phyloP scores from a whole-genome alignment of 2,797 vertebrate genomes.

The Aselliscus stoliczkanus region DNA sequence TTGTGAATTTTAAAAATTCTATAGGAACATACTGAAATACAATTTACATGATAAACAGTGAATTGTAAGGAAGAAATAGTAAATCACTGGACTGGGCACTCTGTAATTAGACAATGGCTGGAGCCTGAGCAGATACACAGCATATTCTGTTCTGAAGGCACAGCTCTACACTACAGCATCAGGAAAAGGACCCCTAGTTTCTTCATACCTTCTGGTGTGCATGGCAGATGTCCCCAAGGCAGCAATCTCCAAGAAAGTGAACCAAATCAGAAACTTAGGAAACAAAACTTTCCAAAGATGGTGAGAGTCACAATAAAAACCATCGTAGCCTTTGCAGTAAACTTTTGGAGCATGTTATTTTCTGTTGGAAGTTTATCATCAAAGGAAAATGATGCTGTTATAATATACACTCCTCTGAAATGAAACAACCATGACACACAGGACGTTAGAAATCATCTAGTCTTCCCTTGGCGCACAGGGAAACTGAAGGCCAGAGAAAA shows the following conservation, averaged over 20 bases:
- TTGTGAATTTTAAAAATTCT: not conserved
- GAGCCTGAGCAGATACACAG: not conserved
- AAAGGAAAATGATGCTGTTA: not conserved
- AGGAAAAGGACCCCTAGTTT: not conserved
- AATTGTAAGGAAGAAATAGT: not conserved
- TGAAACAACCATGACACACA: not conserved
- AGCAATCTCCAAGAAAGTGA: not conserved
- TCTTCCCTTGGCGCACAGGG: not conserved
- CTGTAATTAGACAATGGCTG: not conserved
- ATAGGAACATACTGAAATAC: not conserved
- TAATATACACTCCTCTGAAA: not conserved
- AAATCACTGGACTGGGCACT: not conserved
- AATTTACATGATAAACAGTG: not conserved
- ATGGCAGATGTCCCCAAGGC: not conserved
- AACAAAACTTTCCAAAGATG: not conserved
- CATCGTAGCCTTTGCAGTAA: not conserved
- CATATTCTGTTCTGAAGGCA: accelerated
- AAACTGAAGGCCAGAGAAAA: not conserved
- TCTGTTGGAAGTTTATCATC: not conserved
- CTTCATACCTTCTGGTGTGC: accelerated
- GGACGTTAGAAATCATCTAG: not conserved
- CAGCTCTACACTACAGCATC: accelerated
- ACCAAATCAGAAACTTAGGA: not conserved
- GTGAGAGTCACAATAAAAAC: not conserved
- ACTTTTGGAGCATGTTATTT: not conserved